A percentile compares a stretch with the other conserved stretches of the same genome.
Conservation (phyloP, 2,888 invertebrate species). For the Ectemnius cavifrons region DNA sequence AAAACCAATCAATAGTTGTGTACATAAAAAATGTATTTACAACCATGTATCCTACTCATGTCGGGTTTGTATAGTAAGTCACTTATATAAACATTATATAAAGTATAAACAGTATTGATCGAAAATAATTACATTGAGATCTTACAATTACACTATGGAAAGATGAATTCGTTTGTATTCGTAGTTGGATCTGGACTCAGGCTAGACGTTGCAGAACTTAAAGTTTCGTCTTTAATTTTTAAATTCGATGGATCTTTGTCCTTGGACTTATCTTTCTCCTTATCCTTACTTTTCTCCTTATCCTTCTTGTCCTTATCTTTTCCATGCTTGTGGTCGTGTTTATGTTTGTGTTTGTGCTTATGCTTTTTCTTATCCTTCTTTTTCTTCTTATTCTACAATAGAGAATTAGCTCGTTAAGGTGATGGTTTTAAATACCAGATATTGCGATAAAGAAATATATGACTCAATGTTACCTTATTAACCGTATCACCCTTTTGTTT, state of each 20-base stretch:
- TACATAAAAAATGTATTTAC: constrained; percentile 31
- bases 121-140: constrained; percentile 9
- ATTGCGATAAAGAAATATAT: constrained; percentile 11
- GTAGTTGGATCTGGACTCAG: constrained; percentile 83
- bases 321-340: constrained; percentile 80
- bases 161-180: constrained; percentile 70
- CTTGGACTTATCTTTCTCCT: constrained; percentile 80
- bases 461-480: constrained; percentile 78
- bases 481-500: constrained; percentile 81
- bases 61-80: neutral
- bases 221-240: constrained; percentile 86
- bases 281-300: constrained; percentile 78
- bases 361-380: constrained; percentile 96
- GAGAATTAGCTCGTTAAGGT: constrained; percentile 14
- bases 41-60: constrained; percentile 5
- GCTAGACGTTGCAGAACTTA: constrained; percentile 88
- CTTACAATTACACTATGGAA: constrained; percentile 56
- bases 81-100: constrained; percentile 43
- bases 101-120: constrained; percentile 33
- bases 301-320: constrained; percentile 86
- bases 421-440: constrained; percentile 11
- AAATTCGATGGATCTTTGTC: constrained; percentile 80
- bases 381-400: constrained; percentile 81
- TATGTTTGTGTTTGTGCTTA: constrained; percentile 84
- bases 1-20: too few species aligned